Evolutionary conservation across 1,140 invertebrate genomes (phyloP), one percentile per base, ranked within the genome.

Genomic region (Portunus trituberculatus): DNA sequence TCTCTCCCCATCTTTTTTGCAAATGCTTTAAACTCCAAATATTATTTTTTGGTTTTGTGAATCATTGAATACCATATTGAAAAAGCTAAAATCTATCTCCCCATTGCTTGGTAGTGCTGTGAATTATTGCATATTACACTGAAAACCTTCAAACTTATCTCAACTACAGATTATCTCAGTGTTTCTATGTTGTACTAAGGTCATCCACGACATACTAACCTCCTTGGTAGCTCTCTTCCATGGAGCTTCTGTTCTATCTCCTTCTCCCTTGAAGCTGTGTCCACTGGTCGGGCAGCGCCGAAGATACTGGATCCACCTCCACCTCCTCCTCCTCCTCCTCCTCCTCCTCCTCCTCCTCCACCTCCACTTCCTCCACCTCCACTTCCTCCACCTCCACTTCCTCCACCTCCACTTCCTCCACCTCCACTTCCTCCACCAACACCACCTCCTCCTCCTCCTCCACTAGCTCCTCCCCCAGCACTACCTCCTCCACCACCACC

Each of bases 281-380:
- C 99, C 0, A 99, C 99, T 16, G 99, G 99, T 97, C 98, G 99
- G 45, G 99, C 99, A 39, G 97, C 98, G 46, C 99, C 99, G 97
- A 99, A 99, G 96, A 99, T 99, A 92, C 98, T 98, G 29, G 39
- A 83, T 39, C 93, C 86, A 3, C 93, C 86, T 6, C 91, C 67
- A 0, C 91, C 91, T 25, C 91, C 91, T 0, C 90, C 90, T 45
- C 90, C 90, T 14, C 90, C 82, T 28, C 92, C 92, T 48, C 92
- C 92, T 10, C 39, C 93, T 86, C 82, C 82, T n/a, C 82, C 31
- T 29, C 20, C 82, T 8, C 39, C 52, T 39, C 29, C 86, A 45
- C 92, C 92, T 10, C 39, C 93, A 86, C 82, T 32, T n/a, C 82
- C 31, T 14, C 20, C 82, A 28, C 39, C 52, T 39, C 29, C 86